Evolutionary conservation across 1,140 invertebrate genomes (phyloP).

Genomic region (Coptotermes formosanus): DNA sequence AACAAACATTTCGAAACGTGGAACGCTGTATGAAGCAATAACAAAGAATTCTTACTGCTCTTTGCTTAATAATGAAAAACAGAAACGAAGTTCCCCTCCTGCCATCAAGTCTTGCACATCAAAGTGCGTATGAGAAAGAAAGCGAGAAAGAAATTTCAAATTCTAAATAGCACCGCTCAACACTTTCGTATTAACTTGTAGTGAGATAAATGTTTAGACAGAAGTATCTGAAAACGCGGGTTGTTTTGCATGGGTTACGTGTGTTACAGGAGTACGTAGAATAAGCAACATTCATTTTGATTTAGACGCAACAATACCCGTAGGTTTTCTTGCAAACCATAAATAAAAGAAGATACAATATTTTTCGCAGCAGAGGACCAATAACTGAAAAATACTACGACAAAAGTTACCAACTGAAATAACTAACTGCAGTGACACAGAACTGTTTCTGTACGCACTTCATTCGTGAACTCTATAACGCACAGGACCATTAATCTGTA

Average conservation of each 20-base stretch:
- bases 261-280: background rate
- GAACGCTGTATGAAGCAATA: background rate
- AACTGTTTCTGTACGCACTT: background rate
- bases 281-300: background rate
- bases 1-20: background rate
- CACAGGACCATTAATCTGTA: background rate
- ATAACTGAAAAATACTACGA: background rate
- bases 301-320: background rate
- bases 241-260: background rate
- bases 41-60: background rate
- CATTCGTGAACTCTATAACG: background rate
- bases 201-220: background rate
- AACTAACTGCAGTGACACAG: background rate
- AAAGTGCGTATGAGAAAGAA: background rate
- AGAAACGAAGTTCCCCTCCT: background rate
- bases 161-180: background rate
- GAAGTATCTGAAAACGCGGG: background rate
- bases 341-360: background rate
- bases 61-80: background rate
- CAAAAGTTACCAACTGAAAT: background rate
- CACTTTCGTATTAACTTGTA: background rate
- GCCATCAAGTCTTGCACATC: background rate
- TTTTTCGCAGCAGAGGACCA: background rate
- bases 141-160: background rate
- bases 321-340: background rate